These are phyloP conservation scores for Camelus dromedarius DNA, from an alignment of 2,113 vertebrate genomes.

Conservation along the genomic window DNA sequence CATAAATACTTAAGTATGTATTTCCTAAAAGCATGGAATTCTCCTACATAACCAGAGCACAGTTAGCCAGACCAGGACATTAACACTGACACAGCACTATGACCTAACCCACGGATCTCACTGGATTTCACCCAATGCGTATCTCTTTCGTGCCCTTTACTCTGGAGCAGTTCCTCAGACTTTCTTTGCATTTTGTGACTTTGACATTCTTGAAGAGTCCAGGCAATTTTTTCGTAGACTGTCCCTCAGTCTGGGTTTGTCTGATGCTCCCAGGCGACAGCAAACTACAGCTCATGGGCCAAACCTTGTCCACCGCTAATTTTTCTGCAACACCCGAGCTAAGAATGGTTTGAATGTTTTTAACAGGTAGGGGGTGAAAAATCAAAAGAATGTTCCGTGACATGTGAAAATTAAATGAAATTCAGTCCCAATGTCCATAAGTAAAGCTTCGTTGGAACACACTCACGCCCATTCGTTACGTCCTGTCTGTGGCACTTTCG, in stretches of 20 bases:
- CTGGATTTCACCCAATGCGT: not conserved
- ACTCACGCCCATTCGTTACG: fast-evolving
- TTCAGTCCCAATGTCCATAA: not conserved
- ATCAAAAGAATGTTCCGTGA: not conserved
- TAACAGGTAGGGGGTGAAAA: not conserved
- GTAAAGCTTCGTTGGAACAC: fast-evolving
- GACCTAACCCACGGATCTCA: not conserved
- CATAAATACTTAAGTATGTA: not conserved
- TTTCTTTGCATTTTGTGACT: not conserved
- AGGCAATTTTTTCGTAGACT: not conserved
- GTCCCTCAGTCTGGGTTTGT: not conserved
- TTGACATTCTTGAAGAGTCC: not conserved
- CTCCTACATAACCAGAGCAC: not conserved
- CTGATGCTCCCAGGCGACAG: not conserved
- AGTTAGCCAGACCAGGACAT: not conserved
- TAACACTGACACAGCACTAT: not conserved
- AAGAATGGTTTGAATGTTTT: not conserved
- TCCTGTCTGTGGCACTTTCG: not conserved
- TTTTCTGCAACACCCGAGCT: not conserved
- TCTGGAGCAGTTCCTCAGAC: not conserved
- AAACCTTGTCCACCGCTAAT: not conserved
- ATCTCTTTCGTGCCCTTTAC: not conserved
- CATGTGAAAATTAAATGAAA: not conserved
- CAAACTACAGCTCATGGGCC: not conserved
- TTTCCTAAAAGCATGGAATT: not conserved